Base-by-base conservation (phyloP, 2,797 vertebrate species). In the Diplodus puntazzo region DNA sequence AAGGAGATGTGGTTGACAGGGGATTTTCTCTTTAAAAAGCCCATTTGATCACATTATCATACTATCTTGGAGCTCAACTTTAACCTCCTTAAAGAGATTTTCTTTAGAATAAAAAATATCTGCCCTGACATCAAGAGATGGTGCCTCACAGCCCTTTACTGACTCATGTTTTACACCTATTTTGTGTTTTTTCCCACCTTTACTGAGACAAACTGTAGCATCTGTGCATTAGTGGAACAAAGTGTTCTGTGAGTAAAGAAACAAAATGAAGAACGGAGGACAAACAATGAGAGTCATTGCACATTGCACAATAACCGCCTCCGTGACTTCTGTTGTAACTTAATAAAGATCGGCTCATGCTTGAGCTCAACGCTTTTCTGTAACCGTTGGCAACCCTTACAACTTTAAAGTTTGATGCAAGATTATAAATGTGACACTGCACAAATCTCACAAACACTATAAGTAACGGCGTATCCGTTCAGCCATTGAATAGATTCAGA, bases 251-350 rank as follows among this genome's bases (percentile, higher is more conserved):
- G 49, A 34, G 34, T 9, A 6, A 12, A 20, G 14, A 48, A 30
- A 27, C 58, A 0, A 48, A 5, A 25, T 4, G 17, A 55, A 45
- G 46, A 73, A 69, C 25, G 23, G 20, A 75, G 6, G n/a, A 52
- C 0, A 79, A 30, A 42, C 39, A 66, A 30, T 2, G 4, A 52
- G 12, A 50, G 25, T 34, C 0, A 30, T 8, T 11, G n/a, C 34
- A 64, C 30, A 20, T n/a, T 77, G 73, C 16, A 68, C 57, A 80
- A 39, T 17, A 39, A 53, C 6, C 48, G 1, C 34, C n/a, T 67
- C 42, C 42, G 25, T 39, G 14, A 57, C 18, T 48, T 27, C n/a
- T 62, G 54, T 3, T 64, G 59, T 69, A 69, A 3, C 59, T 50
- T 13, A 75, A 34, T 61, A 11, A 64, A 58, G 0, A 42, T 17